Base-by-base conservation (phyloP, 1,140 invertebrate genomes). In the Euura saliciscinereae region DNA sequence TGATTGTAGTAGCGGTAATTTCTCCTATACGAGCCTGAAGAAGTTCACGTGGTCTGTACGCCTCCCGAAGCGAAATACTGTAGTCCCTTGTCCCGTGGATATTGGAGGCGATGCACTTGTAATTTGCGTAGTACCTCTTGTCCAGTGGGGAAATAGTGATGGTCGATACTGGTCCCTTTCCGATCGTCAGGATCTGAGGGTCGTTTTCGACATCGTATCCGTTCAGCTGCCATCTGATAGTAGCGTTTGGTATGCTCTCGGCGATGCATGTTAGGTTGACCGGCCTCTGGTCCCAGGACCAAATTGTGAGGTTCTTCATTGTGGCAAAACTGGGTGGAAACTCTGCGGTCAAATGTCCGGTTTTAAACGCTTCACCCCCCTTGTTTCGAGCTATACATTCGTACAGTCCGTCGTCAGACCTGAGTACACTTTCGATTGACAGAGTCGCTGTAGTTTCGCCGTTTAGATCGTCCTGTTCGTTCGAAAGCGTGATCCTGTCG, bases 201-300 rank as follows among this genome's bases (percentile, higher is more conserved):
- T 91, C 90, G 7, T 85, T 87, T 6, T 89, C 83, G 68, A 91
- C 87, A 44, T 88, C 84, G 42, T 90, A 71, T 11, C 77, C 84
- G 42, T 84, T 87, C 69, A 89, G 90, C 79, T 89, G 91, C 96
- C 96, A 98, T 74, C 91, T 90, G 74, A 97, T 95, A 2, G 96
- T 97, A 1, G 97, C 96, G 84, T 98, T 97, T 1, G 97, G 97
- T 80, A 98, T 96, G 75, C 94, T 92, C 84, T 95, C 93, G 8
- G 95, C 95, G n/a, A 95, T 88, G 80, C 96, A 98, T 45, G 93
- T 95, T 1, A 98, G 88, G 81, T 98, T 98, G 0, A 94, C 94
- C 3, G 93, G 91, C 75, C 90, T 89, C 46, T 91, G 86, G 43
- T 93, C 90, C 96, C 96, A 98, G 5, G 93, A 94, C 91, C 93